Percentiles rank a stretch among this genome's conserved stretches.
phyloP scores from a whole-genome alignment of 2,888 invertebrate species.

The Lacanobia wlatinum region DNA sequence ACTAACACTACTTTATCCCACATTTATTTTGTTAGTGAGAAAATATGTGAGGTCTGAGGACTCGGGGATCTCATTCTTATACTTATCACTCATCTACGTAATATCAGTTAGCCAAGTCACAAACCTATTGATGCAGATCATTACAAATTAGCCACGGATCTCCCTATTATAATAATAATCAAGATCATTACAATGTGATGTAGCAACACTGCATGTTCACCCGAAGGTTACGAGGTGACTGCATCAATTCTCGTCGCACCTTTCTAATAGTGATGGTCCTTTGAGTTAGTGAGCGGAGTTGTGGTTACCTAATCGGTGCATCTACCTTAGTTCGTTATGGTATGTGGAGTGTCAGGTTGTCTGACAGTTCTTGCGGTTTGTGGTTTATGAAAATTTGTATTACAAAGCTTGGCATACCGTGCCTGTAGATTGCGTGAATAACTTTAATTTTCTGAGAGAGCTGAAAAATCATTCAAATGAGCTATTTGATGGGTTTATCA shows the following conservation, averaged over 20 bases:
- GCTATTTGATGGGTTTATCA: too few relatives aligned
- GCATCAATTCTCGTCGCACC: constrained; percentile 52
- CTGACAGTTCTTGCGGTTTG: constrained; percentile 15
- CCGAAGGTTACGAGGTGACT: constrained; percentile 49
- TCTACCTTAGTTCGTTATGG: constrained; percentile 17
- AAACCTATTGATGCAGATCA: too few relatives aligned
- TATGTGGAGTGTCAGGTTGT: constrained; percentile 15
- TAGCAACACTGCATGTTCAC: constrained; percentile 20
- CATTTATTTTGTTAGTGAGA: too few relatives aligned
- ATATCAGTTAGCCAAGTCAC: too few relatives aligned
- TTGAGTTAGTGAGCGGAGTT: constrained; percentile 37
- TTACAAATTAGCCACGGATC: constrained; percentile 5
- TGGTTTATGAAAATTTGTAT: constrained; percentile 22
- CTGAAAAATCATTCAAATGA: too few relatives aligned
- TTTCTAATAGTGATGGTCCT: constrained; percentile 59
- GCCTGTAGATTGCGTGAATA: too few relatives aligned
- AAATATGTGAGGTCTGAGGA: too few relatives aligned
- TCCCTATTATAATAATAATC: not conserved
- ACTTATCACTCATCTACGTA: too few relatives aligned
- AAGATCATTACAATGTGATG: constrained; percentile 25
- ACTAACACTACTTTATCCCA: too few relatives aligned
- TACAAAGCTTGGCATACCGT: not conserved
- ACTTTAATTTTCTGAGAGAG: too few relatives aligned
- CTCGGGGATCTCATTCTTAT: too few relatives aligned
- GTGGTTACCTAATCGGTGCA: constrained; percentile 24